Conservation (phyloP, 2,113 vertebrate species). For the Gadus chalcogrammus region DNA sequence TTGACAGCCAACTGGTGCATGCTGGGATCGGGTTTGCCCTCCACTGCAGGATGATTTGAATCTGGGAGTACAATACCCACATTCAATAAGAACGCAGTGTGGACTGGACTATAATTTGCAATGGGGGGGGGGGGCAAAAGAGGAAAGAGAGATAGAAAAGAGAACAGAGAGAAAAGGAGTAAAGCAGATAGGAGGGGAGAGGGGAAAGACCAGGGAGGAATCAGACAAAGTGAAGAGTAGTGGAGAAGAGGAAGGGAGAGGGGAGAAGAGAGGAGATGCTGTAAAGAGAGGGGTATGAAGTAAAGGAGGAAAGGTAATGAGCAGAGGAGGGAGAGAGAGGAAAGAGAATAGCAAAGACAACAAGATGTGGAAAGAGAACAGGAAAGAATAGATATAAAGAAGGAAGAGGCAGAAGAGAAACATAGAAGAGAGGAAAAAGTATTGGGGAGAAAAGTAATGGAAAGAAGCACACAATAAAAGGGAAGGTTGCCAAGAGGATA, state of each 20-base stretch:
- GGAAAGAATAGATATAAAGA: constrained; percentile 1
- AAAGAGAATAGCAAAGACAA: not conserved
- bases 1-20: too few species aligned
- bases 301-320: constrained; percentile 6
- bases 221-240: too few species aligned
- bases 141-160: too few species aligned
- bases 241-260: constrained; percentile 14
- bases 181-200: constrained; percentile 25
- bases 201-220: constrained; percentile 19
- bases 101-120: too few species aligned
- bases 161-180: too few species aligned
- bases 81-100: too few species aligned
- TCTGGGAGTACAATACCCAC: too few species aligned
- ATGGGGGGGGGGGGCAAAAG: too few species aligned
- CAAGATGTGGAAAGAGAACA: constrained; percentile 2
- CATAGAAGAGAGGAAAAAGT: not conserved
- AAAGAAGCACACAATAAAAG: not conserved
- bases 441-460: not conserved
- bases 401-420: not conserved
- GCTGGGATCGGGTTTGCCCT: too few species aligned
- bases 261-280: not conserved
- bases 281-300: not conserved
- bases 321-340: not conserved
- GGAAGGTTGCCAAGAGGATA: not conserved
- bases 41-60: too few species aligned